Evolutionary conservation across 2,113 vertebrate species (phyloP), one percentile per base, ranked within the genome.

Genomic region (Equus przewalskii): DNA sequence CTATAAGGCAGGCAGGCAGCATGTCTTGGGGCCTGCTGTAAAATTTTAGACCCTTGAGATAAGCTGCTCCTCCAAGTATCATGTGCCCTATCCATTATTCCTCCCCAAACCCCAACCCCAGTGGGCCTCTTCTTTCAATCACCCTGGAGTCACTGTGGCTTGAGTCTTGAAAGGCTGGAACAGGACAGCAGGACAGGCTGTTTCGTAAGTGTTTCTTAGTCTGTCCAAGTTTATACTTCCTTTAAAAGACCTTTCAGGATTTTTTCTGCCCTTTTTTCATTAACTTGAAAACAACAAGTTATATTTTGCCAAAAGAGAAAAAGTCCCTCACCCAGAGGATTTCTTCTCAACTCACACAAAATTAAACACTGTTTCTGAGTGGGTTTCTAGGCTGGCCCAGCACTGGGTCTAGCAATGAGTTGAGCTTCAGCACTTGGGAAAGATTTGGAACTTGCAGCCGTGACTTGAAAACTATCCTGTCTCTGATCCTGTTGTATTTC

Each of bases 191-290:
- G 36, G 65, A 94, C 33, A 65, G 51, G 18, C n/a, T 96, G 58
- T 97, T 97, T 93, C 70, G 36, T 79, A 94, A 96, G 7, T n/a
- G 58, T 96, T 84, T 70, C 65, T 96, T 75, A 46, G 78, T 80
- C 84, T 70, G 49, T 92, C 85, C 86, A 93, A 88, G 65, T 85
- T 89, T 89, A 8, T 54, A 62, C 33, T 91, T 83, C 30, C 64
- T 94, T 86, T 84, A 87, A 90, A 87, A 73, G 58, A 95, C 28
- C 9, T 84, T 87, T 96, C 14, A 54, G 56, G 49, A 62, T 82
- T 91, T 41, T 33, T 26, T 13, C 18, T 1, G 1, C 12, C 9
- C 26, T 64, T 21, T 94, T 94, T 91, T 96, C 21, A 67, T 84
- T 93, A 93, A 70, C 26, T 84, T 96, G 75, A 62, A 93, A 91